Base-by-base conservation (phyloP, 2,113 vertebrate genomes). In the Polypterus bichir region DNA sequence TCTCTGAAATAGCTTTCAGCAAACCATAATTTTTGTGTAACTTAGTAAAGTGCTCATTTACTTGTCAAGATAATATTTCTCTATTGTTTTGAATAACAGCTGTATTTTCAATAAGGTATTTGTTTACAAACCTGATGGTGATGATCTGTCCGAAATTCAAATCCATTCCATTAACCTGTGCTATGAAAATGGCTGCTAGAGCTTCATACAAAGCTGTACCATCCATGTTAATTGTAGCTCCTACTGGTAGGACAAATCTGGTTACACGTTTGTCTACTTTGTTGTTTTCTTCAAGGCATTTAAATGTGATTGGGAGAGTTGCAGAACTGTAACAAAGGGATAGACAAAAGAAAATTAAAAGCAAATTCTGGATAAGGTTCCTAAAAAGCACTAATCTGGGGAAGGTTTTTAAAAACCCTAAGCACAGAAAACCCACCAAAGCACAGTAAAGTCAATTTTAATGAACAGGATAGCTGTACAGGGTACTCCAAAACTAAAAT, bases 151-250 rank as follows among this genome's bases (percentile, higher is more conserved):
- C 94, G 48, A 97, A 94, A 76, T 92, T 94, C 64, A 97, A 87
- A 5, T 92, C 88, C 60, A 88, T 89, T 72, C 91, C 88, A 79
- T 97, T 97, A 71, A 97, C 92, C 70, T 97, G 94, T 63, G 93
- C 94, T 1, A 97, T 97, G 80, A 97, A 97, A 74, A 97, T 95
- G 76, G 94, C 94, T 55, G 94, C 94, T 78, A 97, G 71, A 48
- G 94, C 94, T 71, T 97, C 94, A 3, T 97, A 97, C 48, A 97
- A 77, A 58, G 94, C 94, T 0, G 94, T 97, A 59, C 94, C 94
- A 2, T 97, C 93, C 93, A 97, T 97, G 79, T 95, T 97, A 69
- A 97, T 95, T 61, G 93, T 97, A 72, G 94, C 94, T 8, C 93
- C 94, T 2, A 97, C 92, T 0, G 93, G 94, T 2, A 97, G 87